Evolutionary conservation across 2,888 invertebrate genomes (phyloP).

Genomic region (Achlya flavicornis): DNA sequence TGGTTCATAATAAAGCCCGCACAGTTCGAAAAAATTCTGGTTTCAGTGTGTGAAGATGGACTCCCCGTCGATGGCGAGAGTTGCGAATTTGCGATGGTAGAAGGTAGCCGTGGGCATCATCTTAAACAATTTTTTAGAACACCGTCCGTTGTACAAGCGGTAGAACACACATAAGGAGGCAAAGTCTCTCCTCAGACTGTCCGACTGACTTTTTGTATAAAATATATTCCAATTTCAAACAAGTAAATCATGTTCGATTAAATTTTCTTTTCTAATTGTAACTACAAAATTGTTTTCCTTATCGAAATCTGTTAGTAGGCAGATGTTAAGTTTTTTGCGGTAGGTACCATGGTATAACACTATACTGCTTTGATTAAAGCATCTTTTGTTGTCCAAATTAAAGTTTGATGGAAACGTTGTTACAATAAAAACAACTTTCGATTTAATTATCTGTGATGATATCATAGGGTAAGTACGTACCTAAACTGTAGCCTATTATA

Average conservation of each 20-base stretch:
- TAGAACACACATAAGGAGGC: too few relatives aligned
- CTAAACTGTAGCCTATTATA: background rate
- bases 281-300: background rate
- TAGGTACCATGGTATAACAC: background rate
- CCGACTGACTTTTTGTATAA: too few relatives aligned
- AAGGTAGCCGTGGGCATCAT: too few relatives aligned
- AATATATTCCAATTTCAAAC: too few relatives aligned
- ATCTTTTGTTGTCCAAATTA: background rate
- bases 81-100: too few relatives aligned
- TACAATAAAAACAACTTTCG: background rate
- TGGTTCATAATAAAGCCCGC: too few relatives aligned
- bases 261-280: background rate
- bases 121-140: too few relatives aligned
- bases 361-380: background rate
- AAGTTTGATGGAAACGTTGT: background rate
- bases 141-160: too few relatives aligned
- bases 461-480: background rate
- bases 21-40: too few relatives aligned
- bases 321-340: slow-evolving; percentile 4
- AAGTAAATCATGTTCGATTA: background rate
- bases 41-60: too few relatives aligned
- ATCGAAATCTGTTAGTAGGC: background rate
- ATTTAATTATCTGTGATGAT: background rate
- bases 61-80: too few relatives aligned
- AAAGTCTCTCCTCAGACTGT: too few relatives aligned